These are phyloP conservation scores for Hemithea aestivaria DNA, from an alignment of 2,888 invertebrate genomes.

Conservation along the genomic window DNA sequence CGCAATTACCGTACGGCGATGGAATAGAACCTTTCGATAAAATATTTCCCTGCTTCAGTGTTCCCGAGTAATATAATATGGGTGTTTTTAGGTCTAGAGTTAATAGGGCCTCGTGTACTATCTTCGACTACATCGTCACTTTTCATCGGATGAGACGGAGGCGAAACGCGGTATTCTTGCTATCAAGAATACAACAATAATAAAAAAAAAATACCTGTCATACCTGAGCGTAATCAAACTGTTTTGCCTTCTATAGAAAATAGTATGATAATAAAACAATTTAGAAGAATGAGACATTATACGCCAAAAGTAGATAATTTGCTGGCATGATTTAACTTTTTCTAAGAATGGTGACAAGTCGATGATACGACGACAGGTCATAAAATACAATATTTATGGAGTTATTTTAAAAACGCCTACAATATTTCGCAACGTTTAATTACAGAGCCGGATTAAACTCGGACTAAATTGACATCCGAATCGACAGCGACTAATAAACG, in stretches of 20 bases:
- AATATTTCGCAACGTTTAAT: constrained; percentile 31
- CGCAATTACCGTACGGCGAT: too few species aligned
- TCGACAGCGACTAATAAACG: constrained; percentile 52
- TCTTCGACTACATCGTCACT: too few species aligned
- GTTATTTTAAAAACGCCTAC: constrained; percentile 4
- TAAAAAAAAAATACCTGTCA: not conserved
- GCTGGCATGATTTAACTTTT: constrained; percentile 4
- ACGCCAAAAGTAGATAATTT: constrained; percentile 14
- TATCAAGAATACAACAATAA: too few species aligned
- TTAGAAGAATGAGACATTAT: constrained; percentile 10
- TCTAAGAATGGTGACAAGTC: constrained; percentile 2
- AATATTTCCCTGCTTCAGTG: too few species aligned
- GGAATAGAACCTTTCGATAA: too few species aligned
- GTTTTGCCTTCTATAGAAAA: constrained; percentile 17
- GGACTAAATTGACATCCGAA: constrained; percentile 50
- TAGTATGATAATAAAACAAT: constrained; percentile 20
- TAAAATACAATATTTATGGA: not conserved
- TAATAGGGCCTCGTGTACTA: too few species aligned
- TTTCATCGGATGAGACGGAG: too few species aligned
- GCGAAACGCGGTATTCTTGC: too few species aligned
- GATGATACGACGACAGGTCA: not conserved
- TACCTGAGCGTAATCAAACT: constrained; percentile 2
- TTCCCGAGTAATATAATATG: too few species aligned
- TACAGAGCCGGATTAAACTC: constrained; percentile 40
- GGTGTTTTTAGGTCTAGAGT: too few species aligned